Evolutionary conservation across 2,797 vertebrate genomes (phyloP), one percentile per base, ranked within the genome.

Genomic region (Gadopsis bispinosus): DNA sequence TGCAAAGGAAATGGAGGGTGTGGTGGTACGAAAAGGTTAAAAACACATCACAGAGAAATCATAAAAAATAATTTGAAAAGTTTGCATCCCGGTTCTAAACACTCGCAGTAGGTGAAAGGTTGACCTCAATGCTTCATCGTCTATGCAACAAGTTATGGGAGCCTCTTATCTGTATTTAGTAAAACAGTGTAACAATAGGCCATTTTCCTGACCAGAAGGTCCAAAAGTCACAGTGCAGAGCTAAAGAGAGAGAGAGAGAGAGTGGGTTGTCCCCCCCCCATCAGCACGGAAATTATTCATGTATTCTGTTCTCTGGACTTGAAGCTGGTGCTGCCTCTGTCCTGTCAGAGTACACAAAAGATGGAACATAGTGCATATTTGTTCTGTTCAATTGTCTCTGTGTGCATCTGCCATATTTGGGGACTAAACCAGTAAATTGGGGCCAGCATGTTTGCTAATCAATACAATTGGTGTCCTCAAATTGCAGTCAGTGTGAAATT

Each of bases 111-210:
- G 17, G 29, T 51, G 11, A 33, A 53, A 47, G 20, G 22, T 39
- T 54, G 8, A 48, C 3, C 6, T 14, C 41, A 7, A 8, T n/a
- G 54, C 16, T 7, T 67, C 3, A n/a, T 59, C 45, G 9, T 43
- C 14, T 10, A 8, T 22, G 47, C 20, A 63, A 62, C 17, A 69
- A 20, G 31, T 50, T 61, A 17, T 16, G 1, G 1, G 5, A 50
- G n/a, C 22, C 29, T 54, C 41, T 64, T 47, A 67, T 73, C 37
- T 77, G n/a, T 68, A 43, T 80, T 77, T 48, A 53, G 35, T 20
- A 12, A 50, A 64, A 50, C 43, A 35, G 7, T 35, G 3, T 1
- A 58, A 74, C 69, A 67, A 75, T 69, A 4, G 56, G 54, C n/a
- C 7, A 22, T 14, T 75, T 66, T 13, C 39, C 35, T 33, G 31